phyloP scores from a whole-genome alignment of 2,888 invertebrate species.

The Synanthedon andrenaeformis region DNA sequence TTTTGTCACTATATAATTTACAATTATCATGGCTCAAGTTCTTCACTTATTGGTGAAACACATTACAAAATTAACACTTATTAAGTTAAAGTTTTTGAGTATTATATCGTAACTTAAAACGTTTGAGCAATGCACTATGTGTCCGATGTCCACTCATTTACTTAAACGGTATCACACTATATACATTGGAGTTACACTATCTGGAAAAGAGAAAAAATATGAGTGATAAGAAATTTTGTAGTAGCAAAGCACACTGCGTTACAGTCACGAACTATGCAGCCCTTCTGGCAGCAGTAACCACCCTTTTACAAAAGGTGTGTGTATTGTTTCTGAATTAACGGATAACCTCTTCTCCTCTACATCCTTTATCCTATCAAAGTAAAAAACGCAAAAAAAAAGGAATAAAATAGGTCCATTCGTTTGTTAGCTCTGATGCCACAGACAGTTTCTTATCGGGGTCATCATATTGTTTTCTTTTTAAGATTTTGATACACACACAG shows the following conservation, averaged over 20 bases:
- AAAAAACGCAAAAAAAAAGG: too few species aligned
- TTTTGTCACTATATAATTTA: too few species aligned
- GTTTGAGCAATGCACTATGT: constrained; percentile 27
- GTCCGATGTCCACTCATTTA: constrained; percentile 26
- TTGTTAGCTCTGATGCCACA: too few species aligned
- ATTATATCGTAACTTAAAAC: constrained; percentile 22
- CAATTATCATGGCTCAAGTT: too few species aligned
- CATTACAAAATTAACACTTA: background rate
- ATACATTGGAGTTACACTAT: constrained; percentile 26
- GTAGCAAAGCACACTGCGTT: background rate
- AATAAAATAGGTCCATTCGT: too few species aligned
- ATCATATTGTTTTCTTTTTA: too few species aligned
- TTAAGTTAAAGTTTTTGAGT: background rate
- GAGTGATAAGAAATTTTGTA: background rate
- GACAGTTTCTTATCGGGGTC: too few species aligned
- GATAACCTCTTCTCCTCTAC: too few species aligned
- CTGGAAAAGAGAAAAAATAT: constrained; percentile 23
- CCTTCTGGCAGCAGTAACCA: background rate
- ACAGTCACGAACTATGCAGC: background rate
- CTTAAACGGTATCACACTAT: constrained; percentile 17
- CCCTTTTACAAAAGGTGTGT: too few species aligned
- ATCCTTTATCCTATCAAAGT: too few species aligned
- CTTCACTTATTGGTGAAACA: background rate
- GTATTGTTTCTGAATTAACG: too few species aligned
- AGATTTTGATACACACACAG: too few species aligned